Evolutionary conservation across 2,888 invertebrate genomes (phyloP), one percentile per base, ranked within the genome.

Genomic region (Bimastos eiseni): DNA sequence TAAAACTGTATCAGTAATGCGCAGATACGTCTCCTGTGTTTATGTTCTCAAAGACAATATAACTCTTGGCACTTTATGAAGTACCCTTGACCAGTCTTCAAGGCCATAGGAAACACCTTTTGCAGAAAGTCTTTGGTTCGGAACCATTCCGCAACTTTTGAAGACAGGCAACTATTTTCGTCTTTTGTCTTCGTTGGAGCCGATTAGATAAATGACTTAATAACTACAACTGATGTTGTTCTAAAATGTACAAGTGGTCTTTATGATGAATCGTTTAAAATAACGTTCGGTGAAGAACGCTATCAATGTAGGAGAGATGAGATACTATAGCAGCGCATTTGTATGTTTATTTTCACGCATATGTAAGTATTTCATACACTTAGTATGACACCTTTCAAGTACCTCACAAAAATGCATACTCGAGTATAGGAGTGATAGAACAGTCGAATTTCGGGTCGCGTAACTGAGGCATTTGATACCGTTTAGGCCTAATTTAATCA

Each of bases 181-280:
- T 11, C 30, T 0, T 8, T 70, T 17, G n/a, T n/a, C 70, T 70
- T 70, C 30, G 70, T 70, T 70, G 30, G 30, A 70, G 30, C 70
- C n/a, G 70, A 70, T 70, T 70, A 70, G 70, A 70, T n/a, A 70
- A 70, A 70, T 70, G 70, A 49, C 49, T 70, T n/a, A n/a, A 70
- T 70, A n/a, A 30, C 70, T 49, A 4, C 49, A 49, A n/a, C n/a
- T 70, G 70, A n/a, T 8, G 8, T 8, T 70, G 17, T 30, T 70
- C n/a, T 30, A 13, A 6, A 17, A n/a, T 8, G n/a, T 70, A n/a
- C 70, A 70, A 49, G 49, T 49, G 49, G 49, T 24, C 24, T 49
- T 49, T 49, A 49, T 49, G 6, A n/a, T 8, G 6, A 70, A 70
- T 21, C 8, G 1, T 24, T 24, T 21, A 49, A 49, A 24, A 49